Conservation (phyloP, 2,797 vertebrate genomes). For the Pseudochirops corinnae region DNA sequence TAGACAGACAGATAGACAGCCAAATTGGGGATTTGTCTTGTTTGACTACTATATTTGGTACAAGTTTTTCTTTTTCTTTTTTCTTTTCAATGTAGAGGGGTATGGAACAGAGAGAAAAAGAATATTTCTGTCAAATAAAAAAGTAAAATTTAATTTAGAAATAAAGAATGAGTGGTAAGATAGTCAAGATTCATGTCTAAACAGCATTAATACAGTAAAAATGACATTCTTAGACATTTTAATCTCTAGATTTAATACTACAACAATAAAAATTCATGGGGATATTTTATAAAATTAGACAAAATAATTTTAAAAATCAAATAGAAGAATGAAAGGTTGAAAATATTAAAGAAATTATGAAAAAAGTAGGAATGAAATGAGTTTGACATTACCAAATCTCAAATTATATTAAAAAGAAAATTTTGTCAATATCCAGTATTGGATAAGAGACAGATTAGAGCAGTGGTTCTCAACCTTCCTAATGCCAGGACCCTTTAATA, state of each 20-base stretch:
- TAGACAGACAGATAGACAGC: too few relatives aligned
- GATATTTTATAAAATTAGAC: neutral
- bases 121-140: neutral
- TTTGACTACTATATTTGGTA: neutral
- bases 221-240: neutral
- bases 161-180: neutral
- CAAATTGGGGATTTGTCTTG: too few relatives aligned
- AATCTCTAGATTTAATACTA: neutral
- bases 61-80: neutral
- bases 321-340: neutral
- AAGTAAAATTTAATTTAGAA: neutral
- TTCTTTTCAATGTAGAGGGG: neutral
- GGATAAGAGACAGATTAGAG: neutral
- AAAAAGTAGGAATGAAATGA: neutral
- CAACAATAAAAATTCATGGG: neutral
- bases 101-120: neutral
- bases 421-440: neutral
- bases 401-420: neutral
- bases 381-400: neutral
- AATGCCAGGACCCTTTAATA: too few relatives aligned
- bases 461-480: too few relatives aligned
- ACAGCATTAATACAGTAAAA: neutral
- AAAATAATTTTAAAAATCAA: neutral
- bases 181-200: neutral
- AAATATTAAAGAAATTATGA: neutral